Evolutionary conservation across 2,888 invertebrate genomes (phyloP).

Genomic region (Lithosia quadra): DNA sequence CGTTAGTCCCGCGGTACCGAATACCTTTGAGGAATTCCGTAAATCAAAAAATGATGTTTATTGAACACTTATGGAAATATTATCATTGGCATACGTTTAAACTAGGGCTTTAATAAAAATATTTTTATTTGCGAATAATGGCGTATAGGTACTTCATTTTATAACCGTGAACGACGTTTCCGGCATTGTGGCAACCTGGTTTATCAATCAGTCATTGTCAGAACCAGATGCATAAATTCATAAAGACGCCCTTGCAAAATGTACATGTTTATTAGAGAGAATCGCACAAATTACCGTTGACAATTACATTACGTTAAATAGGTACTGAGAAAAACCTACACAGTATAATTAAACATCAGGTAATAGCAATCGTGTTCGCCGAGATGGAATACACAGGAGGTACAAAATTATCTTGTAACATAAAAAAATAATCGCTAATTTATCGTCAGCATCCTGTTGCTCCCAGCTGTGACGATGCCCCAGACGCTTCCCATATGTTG

Average conservation of each 20-base stretch:
- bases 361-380: slow-evolving; percentile 30
- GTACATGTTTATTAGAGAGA: background rate
- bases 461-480: slow-evolving; percentile 45
- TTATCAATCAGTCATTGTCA: background rate
- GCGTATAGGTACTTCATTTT: too few relatives aligned
- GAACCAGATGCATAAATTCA: background rate
- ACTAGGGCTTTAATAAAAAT: too few relatives aligned
- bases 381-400: slow-evolving; percentile 15
- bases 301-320: background rate
- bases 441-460: slow-evolving; percentile 47
- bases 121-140: too few relatives aligned
- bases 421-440: slow-evolving; percentile 38
- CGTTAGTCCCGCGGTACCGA: too few relatives aligned
- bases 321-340: background rate
- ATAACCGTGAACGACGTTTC: too few relatives aligned
- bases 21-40: too few relatives aligned
- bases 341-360: background rate
- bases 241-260: background rate
- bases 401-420: slow-evolving; percentile 26
- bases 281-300: background rate
- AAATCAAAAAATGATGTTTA: too few relatives aligned
- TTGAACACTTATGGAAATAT: too few relatives aligned
- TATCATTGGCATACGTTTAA: too few relatives aligned
- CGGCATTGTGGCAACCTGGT: too few relatives aligned
- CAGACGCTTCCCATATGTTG: slow-evolving; percentile 46